Percentiles rank a stretch among this genome's conserved stretches.
Evolutionary conservation across 92 coral and sea anemone species (phyloP).

Genomic region (Virgularia gustaviana): DNA sequence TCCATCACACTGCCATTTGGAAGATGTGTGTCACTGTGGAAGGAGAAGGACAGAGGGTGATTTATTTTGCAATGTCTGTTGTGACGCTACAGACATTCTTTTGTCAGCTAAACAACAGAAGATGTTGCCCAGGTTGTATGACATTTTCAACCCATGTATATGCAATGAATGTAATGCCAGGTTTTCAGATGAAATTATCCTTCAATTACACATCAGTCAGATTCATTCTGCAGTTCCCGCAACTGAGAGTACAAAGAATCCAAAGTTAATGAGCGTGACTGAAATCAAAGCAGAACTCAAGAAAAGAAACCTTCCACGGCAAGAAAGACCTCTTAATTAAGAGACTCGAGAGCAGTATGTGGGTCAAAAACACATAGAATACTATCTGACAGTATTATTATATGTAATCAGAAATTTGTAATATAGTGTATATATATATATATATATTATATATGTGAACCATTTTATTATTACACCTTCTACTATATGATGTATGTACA

Average conservation of each 20-base stretch:
- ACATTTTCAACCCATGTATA: slow-evolving; percentile 42
- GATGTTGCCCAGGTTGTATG: slow-evolving; percentile 22
- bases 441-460: too few relatives aligned
- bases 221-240: slow-evolving; percentile 30
- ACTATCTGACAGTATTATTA: too few relatives aligned
- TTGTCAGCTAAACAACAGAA: slow-evolving; percentile 41
- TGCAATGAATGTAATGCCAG: slow-evolving; percentile 37
- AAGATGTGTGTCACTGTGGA: slow-evolving; percentile 52
- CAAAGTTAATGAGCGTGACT: slow-evolving; percentile 47
- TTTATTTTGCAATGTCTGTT: slow-evolving; percentile 28
- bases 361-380: too few relatives aligned
- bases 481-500: too few relatives aligned
- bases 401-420: too few relatives aligned
- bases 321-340: slow-evolving; percentile 50
- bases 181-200: slow-evolving; percentile 45
- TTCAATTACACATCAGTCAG: slow-evolving; percentile 36
- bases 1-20: slow-evolving; percentile 54
- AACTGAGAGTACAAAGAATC: too few relatives aligned
- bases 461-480: too few relatives aligned
- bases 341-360: slow-evolving; percentile 53
- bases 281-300: slow-evolving; percentile 52
- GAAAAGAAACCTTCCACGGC: slow-evolving; percentile 47
- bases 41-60: slow-evolving; percentile 25
- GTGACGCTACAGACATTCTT: slow-evolving; percentile 38
- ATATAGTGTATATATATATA: too few relatives aligned